Evolutionary conservation across 2,797 vertebrate species (phyloP).

Genomic region (Neosalanx taihuensis): DNA sequence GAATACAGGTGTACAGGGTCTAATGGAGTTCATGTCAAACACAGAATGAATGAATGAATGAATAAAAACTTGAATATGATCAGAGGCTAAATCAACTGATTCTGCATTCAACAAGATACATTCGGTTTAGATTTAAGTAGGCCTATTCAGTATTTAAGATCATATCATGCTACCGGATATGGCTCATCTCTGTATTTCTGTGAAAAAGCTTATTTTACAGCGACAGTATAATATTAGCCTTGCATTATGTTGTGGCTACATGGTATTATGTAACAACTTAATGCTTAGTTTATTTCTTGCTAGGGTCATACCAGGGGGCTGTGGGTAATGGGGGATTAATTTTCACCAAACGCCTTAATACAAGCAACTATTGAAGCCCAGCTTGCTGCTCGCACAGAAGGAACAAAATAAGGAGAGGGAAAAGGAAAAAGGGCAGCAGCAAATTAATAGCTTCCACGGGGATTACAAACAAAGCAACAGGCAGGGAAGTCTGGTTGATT

Average conservation of each 20-base stretch:
- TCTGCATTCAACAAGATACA: constrained; percentile 22
- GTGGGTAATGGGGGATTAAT: constrained; percentile 44
- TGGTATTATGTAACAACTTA: constrained; percentile 31
- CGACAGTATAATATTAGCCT: constrained; percentile 26
- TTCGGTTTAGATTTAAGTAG: constrained; percentile 22
- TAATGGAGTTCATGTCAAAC: constrained; percentile 52
- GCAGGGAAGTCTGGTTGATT: constrained; percentile 64
- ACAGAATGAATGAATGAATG: constrained; percentile 42
- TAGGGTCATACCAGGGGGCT: constrained; percentile 38
- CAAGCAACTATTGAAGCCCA: constrained; percentile 29
- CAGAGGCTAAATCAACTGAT: constrained; percentile 47
- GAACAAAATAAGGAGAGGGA: constrained; percentile 20
- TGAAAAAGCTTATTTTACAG: constrained; percentile 28
- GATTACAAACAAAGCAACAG: constrained; percentile 59
- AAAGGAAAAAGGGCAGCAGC: constrained; percentile 19
- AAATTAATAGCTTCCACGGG: neutral
- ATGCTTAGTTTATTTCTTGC: constrained; percentile 31
- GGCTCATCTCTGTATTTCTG: constrained; percentile 42
- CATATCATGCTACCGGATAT: constrained; percentile 14
- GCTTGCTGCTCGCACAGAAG: constrained; percentile 14
- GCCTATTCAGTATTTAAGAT: constrained; percentile 24
- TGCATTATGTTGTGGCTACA: constrained; percentile 23
- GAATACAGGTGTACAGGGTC: constrained; percentile 12
- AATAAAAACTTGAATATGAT: constrained; percentile 50
- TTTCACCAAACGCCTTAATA: constrained; percentile 27